Evolutionary conservation across 2,113 vertebrate genomes (phyloP), one percentile per base, ranked within the genome.

Genomic region (Panthera uncia): DNA sequence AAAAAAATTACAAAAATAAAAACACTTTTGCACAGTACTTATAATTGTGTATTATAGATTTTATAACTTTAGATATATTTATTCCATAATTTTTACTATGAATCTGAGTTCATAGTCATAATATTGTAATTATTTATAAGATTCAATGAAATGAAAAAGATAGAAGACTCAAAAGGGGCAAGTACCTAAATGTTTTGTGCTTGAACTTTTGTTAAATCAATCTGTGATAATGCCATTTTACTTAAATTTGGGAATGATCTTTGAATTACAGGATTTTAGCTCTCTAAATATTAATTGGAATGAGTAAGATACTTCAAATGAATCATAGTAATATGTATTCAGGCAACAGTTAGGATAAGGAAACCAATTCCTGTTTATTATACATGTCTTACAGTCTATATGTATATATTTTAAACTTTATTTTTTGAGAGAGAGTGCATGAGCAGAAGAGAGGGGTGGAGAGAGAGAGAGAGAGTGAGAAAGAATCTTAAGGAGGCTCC

Each of bases 241-340:
- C 19, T 98, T 89, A 94, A 92, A 82, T 96, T 97, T 87, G 36
- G 23, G n/a, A 68, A 69, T 8, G 41, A 68, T 82, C 33, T 94
- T 87, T 79, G 50, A 88, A 79, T 36, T 92, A 48, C 0, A 91
- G 69, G 29, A 29, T 83, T 89, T 92, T 92, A 91, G 12, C 16
- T 73, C 21, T 87, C 25, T 5, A 85, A 71, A n/a, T 85, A 21
- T 61, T 80, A 14, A 79, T 50, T 82, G 33, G 11, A 87, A 85
- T 90, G 63, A 94, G 2, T 41, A 66, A 80, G 14, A 36, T 89
- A 79, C 33, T 87, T 87, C 68, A 81, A 81, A 90, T 97, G 63
- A 95, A 31, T 6, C 0, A 80, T 66, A 87, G 4, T 65, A 41
- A 3, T 87, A 61, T 33, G 5, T 89, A 31, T 84, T 74, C 36